Evolutionary conservation across 2,113 vertebrate species (phyloP).

Genomic region (Salvator merianae): DNA sequence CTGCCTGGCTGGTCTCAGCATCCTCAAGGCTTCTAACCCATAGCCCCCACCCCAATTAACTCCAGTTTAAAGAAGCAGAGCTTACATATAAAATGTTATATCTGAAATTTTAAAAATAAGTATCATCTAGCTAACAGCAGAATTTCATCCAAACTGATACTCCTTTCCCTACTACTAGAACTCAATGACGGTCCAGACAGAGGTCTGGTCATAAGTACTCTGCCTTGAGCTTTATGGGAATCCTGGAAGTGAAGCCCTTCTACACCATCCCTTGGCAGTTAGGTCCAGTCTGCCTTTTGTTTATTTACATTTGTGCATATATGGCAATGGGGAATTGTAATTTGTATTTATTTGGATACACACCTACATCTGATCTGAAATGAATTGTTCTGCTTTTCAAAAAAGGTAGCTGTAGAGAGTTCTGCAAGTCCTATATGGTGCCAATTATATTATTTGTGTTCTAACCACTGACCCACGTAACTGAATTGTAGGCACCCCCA

Average conservation of each 20-base stretch:
- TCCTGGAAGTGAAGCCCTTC: not conserved
- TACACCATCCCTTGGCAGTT: not conserved
- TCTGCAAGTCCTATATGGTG: too few species aligned
- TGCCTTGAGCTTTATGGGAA: not conserved
- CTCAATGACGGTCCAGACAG: not conserved
- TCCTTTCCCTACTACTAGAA: too few species aligned
- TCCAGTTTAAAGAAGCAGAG: too few species aligned
- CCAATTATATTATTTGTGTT: not conserved
- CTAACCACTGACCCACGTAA: not conserved
- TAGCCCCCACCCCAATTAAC: too few species aligned
- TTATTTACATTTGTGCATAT: not conserved
- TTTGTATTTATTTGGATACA: not conserved
- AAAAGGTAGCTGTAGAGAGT: not conserved
- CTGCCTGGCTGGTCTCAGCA: too few species aligned
- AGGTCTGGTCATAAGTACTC: not conserved
- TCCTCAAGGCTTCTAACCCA: too few species aligned
- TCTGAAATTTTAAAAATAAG: too few species aligned
- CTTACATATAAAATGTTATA: too few species aligned
- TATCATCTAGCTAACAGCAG: too few species aligned
- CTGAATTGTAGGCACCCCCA: fast-evolving
- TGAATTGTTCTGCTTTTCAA: not conserved
- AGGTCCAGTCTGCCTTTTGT: not conserved
- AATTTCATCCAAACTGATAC: too few species aligned
- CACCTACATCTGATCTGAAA: not conserved
- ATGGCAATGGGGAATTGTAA: not conserved